phyloP scores from a whole-genome alignment of 2,888 invertebrate species.

The Diaphora mendica region DNA sequence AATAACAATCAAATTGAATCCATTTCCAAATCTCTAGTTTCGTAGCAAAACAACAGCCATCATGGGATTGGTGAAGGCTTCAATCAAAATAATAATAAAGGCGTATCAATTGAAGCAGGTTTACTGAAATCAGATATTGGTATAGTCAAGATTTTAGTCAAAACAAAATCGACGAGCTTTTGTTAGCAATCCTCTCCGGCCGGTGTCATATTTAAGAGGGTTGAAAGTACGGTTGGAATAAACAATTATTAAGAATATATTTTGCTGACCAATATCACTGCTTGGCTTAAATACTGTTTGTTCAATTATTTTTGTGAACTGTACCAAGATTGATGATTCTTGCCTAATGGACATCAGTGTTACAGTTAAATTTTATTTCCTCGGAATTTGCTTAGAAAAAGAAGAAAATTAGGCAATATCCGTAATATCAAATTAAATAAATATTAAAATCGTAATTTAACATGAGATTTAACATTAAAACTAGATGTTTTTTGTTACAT shows the following conservation, averaged over 20 bases:
- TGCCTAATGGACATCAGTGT: background rate
- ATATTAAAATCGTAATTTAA: no score
- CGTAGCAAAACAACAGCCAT: slow-evolving; percentile 1
- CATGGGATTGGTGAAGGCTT: slow-evolving; percentile 23
- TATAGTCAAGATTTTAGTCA: slow-evolving; percentile 78
- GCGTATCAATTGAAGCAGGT: slow-evolving; percentile 70
- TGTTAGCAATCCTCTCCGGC: slow-evolving; percentile 81
- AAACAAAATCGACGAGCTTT: slow-evolving; percentile 84
- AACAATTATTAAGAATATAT: slow-evolving; percentile 35
- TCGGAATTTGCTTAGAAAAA: background rate
- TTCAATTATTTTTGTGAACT: background rate
- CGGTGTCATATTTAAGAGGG: slow-evolving; percentile 81
- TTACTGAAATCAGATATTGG: slow-evolving; percentile 76
- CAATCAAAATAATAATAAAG: slow-evolving; percentile 42
- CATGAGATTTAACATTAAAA: no score
- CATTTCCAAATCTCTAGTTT: background rate
- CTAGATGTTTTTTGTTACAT: background rate
- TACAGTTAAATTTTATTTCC: background rate
- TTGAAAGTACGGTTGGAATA: slow-evolving; percentile 65
- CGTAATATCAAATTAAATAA: background rate
- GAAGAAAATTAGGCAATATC: background rate
- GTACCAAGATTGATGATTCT: background rate
- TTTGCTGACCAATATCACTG: background rate
- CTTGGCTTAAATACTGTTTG: background rate
- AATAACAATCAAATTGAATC: background rate